phyloP scores from a whole-genome alignment of 2,797 vertebrate genomes.

The Mormyrus hasselquistii region DNA sequence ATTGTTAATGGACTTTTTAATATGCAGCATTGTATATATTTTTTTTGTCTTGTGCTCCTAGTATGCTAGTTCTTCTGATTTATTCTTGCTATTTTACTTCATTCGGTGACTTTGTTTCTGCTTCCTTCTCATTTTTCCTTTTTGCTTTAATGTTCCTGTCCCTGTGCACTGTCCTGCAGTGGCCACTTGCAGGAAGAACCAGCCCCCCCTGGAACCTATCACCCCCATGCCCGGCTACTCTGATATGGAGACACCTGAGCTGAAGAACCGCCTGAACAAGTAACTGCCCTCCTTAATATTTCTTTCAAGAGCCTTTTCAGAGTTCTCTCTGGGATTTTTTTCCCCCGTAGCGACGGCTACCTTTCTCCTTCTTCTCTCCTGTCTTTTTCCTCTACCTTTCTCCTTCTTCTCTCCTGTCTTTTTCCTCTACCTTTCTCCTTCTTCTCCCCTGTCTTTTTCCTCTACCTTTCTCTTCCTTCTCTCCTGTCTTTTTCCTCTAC shows the following conservation, averaged over 20 bases:
- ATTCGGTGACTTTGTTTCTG: not conserved
- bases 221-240: conserved; percentile 87
- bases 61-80: not conserved
- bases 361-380: not conserved
- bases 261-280: conserved; percentile 85
- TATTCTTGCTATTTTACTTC: not conserved
- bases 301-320: not conserved
- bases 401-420: not conserved
- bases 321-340: not conserved
- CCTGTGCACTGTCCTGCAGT: conserved; percentile 33
- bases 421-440: not conserved
- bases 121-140: not conserved
- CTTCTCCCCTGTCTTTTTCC: not conserved
- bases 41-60: not conserved
- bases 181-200: conserved; percentile 40
- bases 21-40: not conserved
- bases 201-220: conserved; percentile 59
- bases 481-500: not conserved
- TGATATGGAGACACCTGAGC: conserved; percentile 86
- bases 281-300: conserved; percentile 43
- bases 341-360: not conserved
- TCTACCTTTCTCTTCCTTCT: not conserved
- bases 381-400: not conserved
- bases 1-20: not conserved
- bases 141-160: conserved; percentile 14